Evolutionary conservation across 1,140 invertebrate species (phyloP).

Genomic region (Drosophila pallidifrons): DNA sequence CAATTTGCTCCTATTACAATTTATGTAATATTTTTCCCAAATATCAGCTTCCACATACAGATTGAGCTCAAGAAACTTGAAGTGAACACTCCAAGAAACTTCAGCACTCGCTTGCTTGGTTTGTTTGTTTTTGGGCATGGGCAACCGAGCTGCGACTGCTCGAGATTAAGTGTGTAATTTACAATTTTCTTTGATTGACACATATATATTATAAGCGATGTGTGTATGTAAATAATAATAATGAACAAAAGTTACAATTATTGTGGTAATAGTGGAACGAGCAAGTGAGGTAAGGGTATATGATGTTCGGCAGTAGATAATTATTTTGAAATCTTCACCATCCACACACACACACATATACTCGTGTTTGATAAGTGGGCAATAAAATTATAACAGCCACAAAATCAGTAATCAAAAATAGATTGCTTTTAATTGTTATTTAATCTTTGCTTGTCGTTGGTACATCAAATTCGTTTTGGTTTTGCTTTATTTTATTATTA

Average conservation of each 20-base stretch:
- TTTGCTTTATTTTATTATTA: conserved; percentile 16
- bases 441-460: conserved; percentile 55
- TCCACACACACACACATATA: conserved; percentile 12
- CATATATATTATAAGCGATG: not conserved
- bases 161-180: conserved; percentile 19
- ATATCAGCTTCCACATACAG: conserved; percentile 67
- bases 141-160: conserved; percentile 3
- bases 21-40: conserved; percentile 68
- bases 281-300: not conserved
- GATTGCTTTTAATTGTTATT: conserved; percentile 80
- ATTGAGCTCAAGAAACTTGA: conserved; percentile 10
- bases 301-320: not conserved
- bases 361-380: conserved; percentile 55
- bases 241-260: conserved; percentile 42
- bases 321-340: conserved; percentile 15
- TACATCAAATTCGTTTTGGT: conserved; percentile 34
- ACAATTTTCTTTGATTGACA: conserved; percentile 29
- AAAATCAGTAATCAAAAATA: conserved; percentile 72
- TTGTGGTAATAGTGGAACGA: conserved; percentile 62
- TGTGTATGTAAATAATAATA: not conserved
- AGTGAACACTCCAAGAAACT: conserved; percentile 71
- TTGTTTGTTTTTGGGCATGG: conserved; percentile 20
- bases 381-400: conserved; percentile 68
- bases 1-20: conserved; percentile 76
- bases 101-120: conserved; percentile 22